Evolutionary conservation across 2,113 vertebrate species (phyloP), one percentile per base, ranked within the genome.

Genomic region (Oryzias javanicus): DNA sequence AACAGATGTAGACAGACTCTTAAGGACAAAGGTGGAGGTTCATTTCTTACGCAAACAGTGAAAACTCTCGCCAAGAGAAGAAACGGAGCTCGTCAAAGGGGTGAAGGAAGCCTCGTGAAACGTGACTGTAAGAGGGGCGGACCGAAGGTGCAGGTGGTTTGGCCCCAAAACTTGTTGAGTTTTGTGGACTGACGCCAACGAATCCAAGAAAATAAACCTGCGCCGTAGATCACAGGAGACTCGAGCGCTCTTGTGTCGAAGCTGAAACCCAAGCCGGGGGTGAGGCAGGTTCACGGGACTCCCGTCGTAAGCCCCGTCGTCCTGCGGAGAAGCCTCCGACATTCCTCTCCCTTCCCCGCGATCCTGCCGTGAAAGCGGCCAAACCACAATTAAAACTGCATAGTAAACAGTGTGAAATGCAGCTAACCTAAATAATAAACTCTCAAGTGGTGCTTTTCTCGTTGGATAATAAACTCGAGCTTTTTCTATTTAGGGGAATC

Each of bases 401-500:
- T 74, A 75, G 83, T 83, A 87, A 89, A 88, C 73, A 67, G 53
- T 18, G 57, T 60, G 64, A 80, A 78, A 76, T 70, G 63, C 55
- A 72, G 55, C 69, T 59, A 72, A 74, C 71, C 64, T 64, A 76
- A 77, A 89, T 77, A 85, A 85, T 78, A 79, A 88, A 76, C 71
- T 67, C 47, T 82, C 49, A 42, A 77, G 61, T 40, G 45, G 51
- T 24, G 65, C 56, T 42, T 58, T 59, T 75, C 49, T 65, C 60
- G 55, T 55, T 48, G 4, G 70, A 78, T 60, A 86, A 85, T 72
- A 72, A 81, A 82, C 60, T 42, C 53, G 62, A 22, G 16, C 57
- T 29, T 52, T 54, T 42, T 22, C 52, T 76, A 60, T 72, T 76
- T 67, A 42, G 45, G 55, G 63, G 71, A 57, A 54, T 42, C 19